phyloP scores from a whole-genome alignment of 2,113 vertebrate genomes.

The Hippopotamus amphibius region DNA sequence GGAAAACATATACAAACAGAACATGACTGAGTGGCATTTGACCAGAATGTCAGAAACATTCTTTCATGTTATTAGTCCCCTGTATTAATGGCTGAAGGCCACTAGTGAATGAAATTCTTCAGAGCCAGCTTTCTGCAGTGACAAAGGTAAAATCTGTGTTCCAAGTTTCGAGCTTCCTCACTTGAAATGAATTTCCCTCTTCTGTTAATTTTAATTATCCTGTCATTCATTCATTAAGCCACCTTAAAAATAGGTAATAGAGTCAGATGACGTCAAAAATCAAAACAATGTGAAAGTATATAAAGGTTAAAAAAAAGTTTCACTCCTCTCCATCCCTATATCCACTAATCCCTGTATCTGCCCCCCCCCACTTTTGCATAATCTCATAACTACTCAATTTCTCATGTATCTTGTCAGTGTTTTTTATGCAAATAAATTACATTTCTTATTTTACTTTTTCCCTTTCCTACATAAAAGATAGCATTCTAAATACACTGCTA shows the following conservation, averaged over 20 bases:
- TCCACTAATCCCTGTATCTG: neutral
- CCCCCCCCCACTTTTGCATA: neutral
- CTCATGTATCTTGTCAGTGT: neutral
- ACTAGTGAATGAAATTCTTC: neutral
- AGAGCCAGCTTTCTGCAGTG: neutral
- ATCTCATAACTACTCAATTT: neutral
- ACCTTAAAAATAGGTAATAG: neutral
- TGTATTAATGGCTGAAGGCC: neutral
- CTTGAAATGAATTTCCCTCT: neutral
- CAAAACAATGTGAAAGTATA: neutral
- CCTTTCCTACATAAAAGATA: neutral
- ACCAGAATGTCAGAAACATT: neutral
- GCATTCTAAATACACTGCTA: neutral
- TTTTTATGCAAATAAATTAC: slow-evolving; percentile 21
- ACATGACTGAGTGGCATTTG: neutral
- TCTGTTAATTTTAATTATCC: neutral
- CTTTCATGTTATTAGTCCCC: neutral
- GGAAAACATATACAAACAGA: slow-evolving; percentile 68
- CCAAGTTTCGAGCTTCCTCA: neutral
- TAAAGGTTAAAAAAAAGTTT: neutral
- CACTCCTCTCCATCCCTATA: neutral
- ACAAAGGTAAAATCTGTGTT: neutral
- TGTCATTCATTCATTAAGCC: neutral
- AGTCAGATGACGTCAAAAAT: neutral
- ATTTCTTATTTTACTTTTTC: slow-evolving; percentile 23